These are phyloP conservation scores for Luehdorfia chinensis DNA, from an alignment of 1,140 invertebrate species.

Conservation along the genomic window DNA sequence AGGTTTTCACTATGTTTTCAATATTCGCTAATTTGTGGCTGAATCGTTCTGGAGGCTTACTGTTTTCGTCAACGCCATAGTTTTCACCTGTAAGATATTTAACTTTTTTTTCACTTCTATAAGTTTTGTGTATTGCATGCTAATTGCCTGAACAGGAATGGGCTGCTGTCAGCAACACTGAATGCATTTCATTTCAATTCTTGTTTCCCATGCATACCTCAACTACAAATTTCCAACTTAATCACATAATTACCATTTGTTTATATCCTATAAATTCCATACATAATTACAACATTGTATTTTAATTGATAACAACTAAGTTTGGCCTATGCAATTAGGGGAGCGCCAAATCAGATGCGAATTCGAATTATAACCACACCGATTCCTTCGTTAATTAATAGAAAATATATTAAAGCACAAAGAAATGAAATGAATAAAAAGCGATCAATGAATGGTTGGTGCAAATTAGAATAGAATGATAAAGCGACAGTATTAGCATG, in stretches of 20 bases:
- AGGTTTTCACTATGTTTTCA: constrained; percentile 57
- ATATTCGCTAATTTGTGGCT: constrained; percentile 54
- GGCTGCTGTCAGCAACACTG: neutral
- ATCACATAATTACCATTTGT: constrained; percentile 6
- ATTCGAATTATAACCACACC: constrained; percentile 53
- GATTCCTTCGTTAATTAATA: constrained; percentile 62
- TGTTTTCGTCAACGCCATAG: constrained; percentile 66
- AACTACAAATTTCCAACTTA: neutral
- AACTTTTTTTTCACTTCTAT: constrained; percentile 20
- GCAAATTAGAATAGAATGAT: constrained; percentile 45
- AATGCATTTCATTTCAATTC: constrained; percentile 1
- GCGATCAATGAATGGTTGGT: constrained; percentile 43
- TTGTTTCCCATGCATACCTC: constrained; percentile 11
- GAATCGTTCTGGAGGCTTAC: constrained; percentile 50
- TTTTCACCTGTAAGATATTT: constrained; percentile 68
- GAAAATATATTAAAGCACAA: constrained; percentile 38
- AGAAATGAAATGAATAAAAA: constrained; percentile 49
- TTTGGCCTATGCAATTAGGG: constrained; percentile 59
- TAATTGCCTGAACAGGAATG: constrained; percentile 12
- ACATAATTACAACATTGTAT: constrained; percentile 1
- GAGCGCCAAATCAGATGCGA: constrained; percentile 66
- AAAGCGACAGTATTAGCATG: constrained; percentile 53
- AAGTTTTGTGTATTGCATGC: constrained; percentile 26
- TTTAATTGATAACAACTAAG: constrained; percentile 9
- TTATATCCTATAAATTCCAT: neutral